Base-by-base conservation (phyloP, 2,888 invertebrate genomes). In the Lasius fuliginosus region DNA sequence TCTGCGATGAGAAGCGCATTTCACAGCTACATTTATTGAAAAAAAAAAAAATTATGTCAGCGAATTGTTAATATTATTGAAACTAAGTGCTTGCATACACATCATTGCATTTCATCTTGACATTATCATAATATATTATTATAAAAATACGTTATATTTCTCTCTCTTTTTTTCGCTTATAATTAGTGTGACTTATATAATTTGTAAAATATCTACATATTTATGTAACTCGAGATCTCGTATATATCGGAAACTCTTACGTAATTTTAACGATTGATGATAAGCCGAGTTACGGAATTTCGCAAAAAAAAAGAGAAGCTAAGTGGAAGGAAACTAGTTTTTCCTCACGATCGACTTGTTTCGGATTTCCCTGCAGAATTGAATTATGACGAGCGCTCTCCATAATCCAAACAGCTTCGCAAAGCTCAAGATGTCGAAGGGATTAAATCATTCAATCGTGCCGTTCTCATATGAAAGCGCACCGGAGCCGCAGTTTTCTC, bases 361-460 rank as follows among this genome's bases (percentile, higher is more conserved):
- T 49, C 11, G n/a, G 58, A 71, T 71, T 60, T 18, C 3, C 12
- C 3, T 33, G 42, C 3, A 30, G 30, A 33, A 1, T 18, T 12
- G 0, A 30, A 42, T 30, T 77, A 23, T 33, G 3, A 15, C 36
- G 18, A 46, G 18, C 9, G 36, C 46, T 53, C 5, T 4, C 27
- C 23, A 62, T 27, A 56, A 77, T 68, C n/a, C 33, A 58, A 30
- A 42, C 4, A 9, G 30, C 9, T 18, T 53, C 4, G 40, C 15
- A 8, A 15, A 62, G 49, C 71, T 33, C 46, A 69, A 33, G 23
- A 33, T 33, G 33, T 84, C 60, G 23, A 33, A 46, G 8, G 33
- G 9, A 60, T 86, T 88, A 82, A 88, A 89, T 88, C 87, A 89
- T 89, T 86, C 86, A 88, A 84, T 87, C 58, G 79, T 53, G 53